These are phyloP conservation scores for Neotoxoptera formosana DNA, from an alignment of 1,140 invertebrate genomes.

Conservation along the genomic window DNA sequence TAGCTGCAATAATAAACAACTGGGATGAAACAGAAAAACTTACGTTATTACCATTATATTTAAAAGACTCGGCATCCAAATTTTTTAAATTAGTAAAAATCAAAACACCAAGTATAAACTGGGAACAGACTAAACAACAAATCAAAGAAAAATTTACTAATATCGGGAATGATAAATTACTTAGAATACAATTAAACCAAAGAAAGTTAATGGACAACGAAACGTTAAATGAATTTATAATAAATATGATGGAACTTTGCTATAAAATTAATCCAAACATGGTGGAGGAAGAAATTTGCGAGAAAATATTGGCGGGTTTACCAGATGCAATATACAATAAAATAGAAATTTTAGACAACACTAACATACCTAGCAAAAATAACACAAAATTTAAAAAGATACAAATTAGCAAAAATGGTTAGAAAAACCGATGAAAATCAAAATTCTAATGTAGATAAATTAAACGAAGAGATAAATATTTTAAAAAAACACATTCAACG, in stretches of 20 bases:
- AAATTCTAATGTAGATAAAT: too few relatives aligned
- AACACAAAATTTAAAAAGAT: too few relatives aligned
- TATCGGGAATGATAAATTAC: background rate
- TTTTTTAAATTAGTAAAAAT: too few relatives aligned
- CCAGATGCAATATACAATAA: background rate
- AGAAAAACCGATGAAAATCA: too few relatives aligned
- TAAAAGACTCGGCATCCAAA: background rate
- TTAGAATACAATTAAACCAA: conserved; percentile 2
- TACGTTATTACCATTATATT: background rate
- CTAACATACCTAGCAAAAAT: background rate
- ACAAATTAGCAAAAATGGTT: too few relatives aligned
- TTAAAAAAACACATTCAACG: too few relatives aligned
- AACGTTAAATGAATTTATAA: background rate
- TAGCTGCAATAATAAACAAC: background rate
- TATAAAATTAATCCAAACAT: background rate
- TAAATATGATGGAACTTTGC: too few relatives aligned
- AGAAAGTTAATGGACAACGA: background rate
- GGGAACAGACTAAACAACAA: too few relatives aligned
- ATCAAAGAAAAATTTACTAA: too few relatives aligned
- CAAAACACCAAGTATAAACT: too few relatives aligned
- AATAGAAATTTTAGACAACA: background rate
- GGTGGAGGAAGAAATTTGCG: background rate
- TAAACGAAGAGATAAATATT: too few relatives aligned
- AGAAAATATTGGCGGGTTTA: background rate
- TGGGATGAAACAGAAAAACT: background rate